Percentiles rank a stretch among this genome's conserved stretches.
phyloP scores from a whole-genome alignment of 2,797 vertebrate genomes.

The Tokudaia muenninki region DNA sequence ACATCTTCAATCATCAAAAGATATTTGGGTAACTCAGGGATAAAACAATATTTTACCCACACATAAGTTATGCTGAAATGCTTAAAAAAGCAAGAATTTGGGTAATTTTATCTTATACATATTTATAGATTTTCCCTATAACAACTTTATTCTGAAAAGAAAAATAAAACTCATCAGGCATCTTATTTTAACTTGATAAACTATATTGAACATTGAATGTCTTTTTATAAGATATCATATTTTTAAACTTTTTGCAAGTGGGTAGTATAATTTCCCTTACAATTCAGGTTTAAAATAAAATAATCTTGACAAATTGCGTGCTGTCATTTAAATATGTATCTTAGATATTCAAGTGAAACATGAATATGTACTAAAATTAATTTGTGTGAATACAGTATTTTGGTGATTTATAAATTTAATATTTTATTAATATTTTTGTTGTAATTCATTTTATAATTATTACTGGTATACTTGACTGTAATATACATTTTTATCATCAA shows the following conservation, averaged over 20 bases:
- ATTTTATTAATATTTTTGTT: slow-evolving; percentile 1
- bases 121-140: not conserved
- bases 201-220: not conserved
- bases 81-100: not conserved
- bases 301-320: not conserved
- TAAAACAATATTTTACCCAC: not conserved
- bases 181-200: not conserved
- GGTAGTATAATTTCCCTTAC: not conserved
- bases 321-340: not conserved
- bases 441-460: not conserved
- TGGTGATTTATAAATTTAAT: not conserved
- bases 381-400: not conserved
- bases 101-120: not conserved
- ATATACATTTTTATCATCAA: not conserved
- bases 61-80: not conserved
- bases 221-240: not conserved
- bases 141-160: not conserved
- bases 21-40: not conserved
- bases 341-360: not conserved
- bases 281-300: not conserved
- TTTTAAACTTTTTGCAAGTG: not conserved
- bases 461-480: not conserved
- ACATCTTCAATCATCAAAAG: not conserved
- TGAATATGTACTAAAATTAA: not conserved
- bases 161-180: not conserved